phyloP scores from a whole-genome alignment of 2,888 invertebrate genomes.

The Dicyrtoma fusca region DNA sequence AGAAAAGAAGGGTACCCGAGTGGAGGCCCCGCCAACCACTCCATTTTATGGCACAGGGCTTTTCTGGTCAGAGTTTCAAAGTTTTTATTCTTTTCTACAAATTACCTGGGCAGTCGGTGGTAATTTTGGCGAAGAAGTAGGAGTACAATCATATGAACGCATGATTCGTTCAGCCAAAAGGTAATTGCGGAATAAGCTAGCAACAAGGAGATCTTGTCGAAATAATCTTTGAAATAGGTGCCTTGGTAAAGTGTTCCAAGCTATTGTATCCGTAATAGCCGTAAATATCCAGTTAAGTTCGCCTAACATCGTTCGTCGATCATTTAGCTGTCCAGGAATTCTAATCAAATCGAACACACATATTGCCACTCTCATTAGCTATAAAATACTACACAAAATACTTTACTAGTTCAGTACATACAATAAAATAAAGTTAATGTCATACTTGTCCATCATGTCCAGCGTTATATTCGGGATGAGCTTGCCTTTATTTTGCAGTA shows the following conservation, averaged over 20 bases:
- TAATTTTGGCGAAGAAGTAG: constrained; percentile 88
- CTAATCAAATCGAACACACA: constrained; percentile 62
- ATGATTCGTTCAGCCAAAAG: constrained; percentile 94
- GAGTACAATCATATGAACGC: constrained; percentile 94
- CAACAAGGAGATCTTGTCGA: constrained; percentile 96
- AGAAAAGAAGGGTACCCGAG: too few species aligned
- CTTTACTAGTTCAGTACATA: too few species aligned
- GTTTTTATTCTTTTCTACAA: too few species aligned
- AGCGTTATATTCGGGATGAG: constrained; percentile 79
- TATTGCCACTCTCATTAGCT: too few species aligned
- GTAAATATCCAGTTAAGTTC: constrained; percentile 99
- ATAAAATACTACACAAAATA: background rate
- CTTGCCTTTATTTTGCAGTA: constrained; percentile 79
- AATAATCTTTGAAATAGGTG: constrained; percentile 68
- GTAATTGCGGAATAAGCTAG: constrained; percentile 96
- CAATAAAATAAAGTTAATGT: constrained; percentile 46
- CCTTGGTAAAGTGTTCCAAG: constrained; percentile 91
- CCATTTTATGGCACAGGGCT: too few species aligned
- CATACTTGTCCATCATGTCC: constrained; percentile 89
- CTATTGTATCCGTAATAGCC: constrained; percentile 99
- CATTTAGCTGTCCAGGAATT: constrained; percentile 92
- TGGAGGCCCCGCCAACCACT: too few species aligned
- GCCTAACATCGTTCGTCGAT: constrained; percentile 94
- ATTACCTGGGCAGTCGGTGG: constrained; percentile 81
- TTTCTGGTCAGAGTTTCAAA: too few species aligned